Conservation (phyloP, 2,888 invertebrate species). For the Euproctis similis region DNA sequence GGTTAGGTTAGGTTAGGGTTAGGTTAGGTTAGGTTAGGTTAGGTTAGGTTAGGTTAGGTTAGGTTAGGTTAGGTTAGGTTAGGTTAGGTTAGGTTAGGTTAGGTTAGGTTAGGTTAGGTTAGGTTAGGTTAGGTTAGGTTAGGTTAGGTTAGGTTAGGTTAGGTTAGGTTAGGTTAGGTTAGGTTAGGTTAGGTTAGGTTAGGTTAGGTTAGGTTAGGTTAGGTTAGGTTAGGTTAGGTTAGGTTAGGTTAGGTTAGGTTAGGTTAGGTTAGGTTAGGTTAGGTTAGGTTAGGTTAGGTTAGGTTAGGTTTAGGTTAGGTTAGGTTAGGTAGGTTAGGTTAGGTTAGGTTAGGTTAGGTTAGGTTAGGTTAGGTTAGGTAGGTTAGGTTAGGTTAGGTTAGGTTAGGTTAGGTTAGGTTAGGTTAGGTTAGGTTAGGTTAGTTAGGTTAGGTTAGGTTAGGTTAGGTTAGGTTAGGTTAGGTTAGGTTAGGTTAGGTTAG, state of each 20-base stretch:
- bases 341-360: conserved; percentile 6
- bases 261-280: conserved; percentile 5
- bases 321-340: no score
- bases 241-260: conserved; percentile 4
- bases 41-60: conserved; percentile 4
- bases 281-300: conserved; percentile 6
- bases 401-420: conserved; percentile 6
- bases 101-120: conserved; percentile 4
- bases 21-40: conserved; percentile 4
- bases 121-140: conserved; percentile 4
- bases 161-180: conserved; percentile 4
- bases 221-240: conserved; percentile 4
- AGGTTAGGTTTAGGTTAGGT: no score
- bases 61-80: conserved; percentile 4
- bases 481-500: conserved; percentile 6
- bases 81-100: conserved; percentile 4
- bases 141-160: conserved; percentile 4
- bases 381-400: no score
- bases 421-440: conserved; percentile 6
- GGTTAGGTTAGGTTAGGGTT: no score
- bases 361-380: conserved; percentile 6
- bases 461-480: conserved; percentile 6
- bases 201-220: conserved; percentile 4
- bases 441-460: conserved; percentile 6
- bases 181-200: conserved; percentile 4